Percentiles rank a stretch among this genome's conserved stretches.
Evolutionary conservation across 2,113 vertebrate genomes (phyloP).

Genomic region (Planiliza haematocheilus): DNA sequence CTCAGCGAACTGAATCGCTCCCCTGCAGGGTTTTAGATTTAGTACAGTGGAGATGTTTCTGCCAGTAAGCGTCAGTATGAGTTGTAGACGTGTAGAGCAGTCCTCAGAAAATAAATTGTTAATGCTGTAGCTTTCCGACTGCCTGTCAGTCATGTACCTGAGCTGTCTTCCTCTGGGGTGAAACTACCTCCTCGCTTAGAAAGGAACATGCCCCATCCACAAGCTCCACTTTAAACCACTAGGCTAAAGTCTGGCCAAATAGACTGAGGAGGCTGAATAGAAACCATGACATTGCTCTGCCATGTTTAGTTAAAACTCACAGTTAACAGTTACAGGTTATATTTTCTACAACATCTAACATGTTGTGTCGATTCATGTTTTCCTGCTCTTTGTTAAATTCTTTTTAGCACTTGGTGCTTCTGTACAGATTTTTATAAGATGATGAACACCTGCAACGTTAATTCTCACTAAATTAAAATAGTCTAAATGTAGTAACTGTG

Average conservation of each 20-base stretch:
- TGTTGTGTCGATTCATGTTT: no score
- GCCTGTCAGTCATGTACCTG: slow-evolving; percentile 29
- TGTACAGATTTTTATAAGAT: neutral
- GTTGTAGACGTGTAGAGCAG: slow-evolving; percentile 23
- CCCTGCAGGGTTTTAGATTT: slow-evolving; percentile 27
- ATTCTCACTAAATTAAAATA: neutral
- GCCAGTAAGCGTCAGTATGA: slow-evolving; percentile 37
- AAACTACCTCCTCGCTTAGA: slow-evolving; percentile 29
- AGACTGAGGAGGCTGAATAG: slow-evolving; percentile 12
- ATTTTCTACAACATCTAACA: no score
- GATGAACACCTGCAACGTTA: neutral
- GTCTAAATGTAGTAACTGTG: no score
- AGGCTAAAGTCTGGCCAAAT: slow-evolving; percentile 5
- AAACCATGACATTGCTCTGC: neutral
- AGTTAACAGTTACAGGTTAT: neutral
- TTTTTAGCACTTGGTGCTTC: neutral
- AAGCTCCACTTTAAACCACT: slow-evolving; percentile 17
- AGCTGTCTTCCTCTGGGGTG: slow-evolving; percentile 9
- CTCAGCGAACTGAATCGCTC: slow-evolving; percentile 3
- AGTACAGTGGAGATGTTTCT: slow-evolving; percentile 53
- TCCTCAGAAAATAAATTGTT: slow-evolving; percentile 33
- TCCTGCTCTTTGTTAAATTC: neutral
- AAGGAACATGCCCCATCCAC: slow-evolving; percentile 1
- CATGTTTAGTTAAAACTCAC: slow-evolving; percentile 14
- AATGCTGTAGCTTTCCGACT: slow-evolving; percentile 12